Evolutionary conservation across 2,113 vertebrate species (phyloP).

Genomic region (Pyxicephalus adspersus): DNA sequence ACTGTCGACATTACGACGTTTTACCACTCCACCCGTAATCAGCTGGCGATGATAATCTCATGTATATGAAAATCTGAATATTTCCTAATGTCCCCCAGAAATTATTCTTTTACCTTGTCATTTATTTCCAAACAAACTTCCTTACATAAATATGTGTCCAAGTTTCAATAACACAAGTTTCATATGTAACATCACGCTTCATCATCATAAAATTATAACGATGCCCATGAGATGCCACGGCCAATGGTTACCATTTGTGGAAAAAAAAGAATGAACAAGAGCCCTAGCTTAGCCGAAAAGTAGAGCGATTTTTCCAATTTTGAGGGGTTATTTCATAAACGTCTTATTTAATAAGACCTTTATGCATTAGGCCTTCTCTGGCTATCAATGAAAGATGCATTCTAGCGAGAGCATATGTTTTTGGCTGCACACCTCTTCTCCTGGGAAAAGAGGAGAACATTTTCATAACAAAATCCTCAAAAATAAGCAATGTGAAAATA

Average conservation of each 20-base stretch:
- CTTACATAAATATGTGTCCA: slow-evolving; percentile 19
- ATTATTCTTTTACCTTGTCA: too few relatives aligned
- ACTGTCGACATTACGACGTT: too few relatives aligned
- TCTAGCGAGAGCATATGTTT: slow-evolving; percentile 26
- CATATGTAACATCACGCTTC: slow-evolving; percentile 26
- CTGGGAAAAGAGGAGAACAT: slow-evolving; percentile 43
- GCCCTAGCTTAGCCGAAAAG: slow-evolving; percentile 8
- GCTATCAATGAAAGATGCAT: slow-evolving; percentile 55
- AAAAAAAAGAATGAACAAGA: slow-evolving; percentile 22
- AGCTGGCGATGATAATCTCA: too few relatives aligned
- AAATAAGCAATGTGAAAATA: slow-evolving; percentile 46
- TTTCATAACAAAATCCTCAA: slow-evolving; percentile 49
- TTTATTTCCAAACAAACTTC: too few relatives aligned
- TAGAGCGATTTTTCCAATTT: slow-evolving; percentile 3
- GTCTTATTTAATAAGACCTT: slow-evolving; percentile 48
- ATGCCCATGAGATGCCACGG: slow-evolving; percentile 12
- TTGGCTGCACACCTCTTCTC: slow-evolving; percentile 43
- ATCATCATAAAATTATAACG: slow-evolving; percentile 33
- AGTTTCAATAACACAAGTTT: slow-evolving; percentile 22
- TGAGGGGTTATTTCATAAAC: slow-evolving; percentile 31
- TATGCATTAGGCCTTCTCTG: slow-evolving; percentile 42
- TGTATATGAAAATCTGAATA: too few relatives aligned
- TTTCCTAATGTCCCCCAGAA: too few relatives aligned
- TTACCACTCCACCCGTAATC: too few relatives aligned
- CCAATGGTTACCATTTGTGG: slow-evolving; percentile 24